Evolutionary conservation across 1,140 invertebrate genomes (phyloP).

Genomic region (Calosoma granatense): DNA sequence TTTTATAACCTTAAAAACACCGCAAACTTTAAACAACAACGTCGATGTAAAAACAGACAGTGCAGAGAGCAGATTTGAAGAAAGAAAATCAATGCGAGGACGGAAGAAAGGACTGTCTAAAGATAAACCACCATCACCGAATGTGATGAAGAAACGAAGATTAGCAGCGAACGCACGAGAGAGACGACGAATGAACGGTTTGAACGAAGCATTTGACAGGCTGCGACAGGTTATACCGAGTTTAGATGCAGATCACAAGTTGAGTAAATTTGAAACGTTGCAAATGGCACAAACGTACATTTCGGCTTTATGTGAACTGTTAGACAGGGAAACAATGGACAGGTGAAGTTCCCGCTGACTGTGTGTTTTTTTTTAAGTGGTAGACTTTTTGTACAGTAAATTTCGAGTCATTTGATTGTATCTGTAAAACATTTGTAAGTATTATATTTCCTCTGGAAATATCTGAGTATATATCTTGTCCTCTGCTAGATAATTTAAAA

Average conservation of each 20-base stretch:
- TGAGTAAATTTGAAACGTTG: constrained; percentile 80
- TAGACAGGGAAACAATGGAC: constrained; percentile 25
- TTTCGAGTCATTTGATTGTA: neutral
- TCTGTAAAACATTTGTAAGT: neutral
- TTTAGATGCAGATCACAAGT: constrained; percentile 63
- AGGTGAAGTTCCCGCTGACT: neutral
- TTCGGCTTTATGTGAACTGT: constrained; percentile 55
- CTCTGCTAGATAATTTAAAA: no score
- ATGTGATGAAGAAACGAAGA: constrained; percentile 49
- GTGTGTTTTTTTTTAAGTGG: neutral
- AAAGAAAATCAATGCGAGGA: constrained; percentile 11
- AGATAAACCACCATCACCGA: constrained; percentile 41
- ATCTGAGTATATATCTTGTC: neutral
- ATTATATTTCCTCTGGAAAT: neutral
- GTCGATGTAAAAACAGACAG: neutral
- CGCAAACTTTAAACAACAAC: neutral
- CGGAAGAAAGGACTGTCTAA: constrained; percentile 17
- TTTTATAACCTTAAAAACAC: neutral
- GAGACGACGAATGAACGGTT: constrained; percentile 67
- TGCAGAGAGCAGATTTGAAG: neutral
- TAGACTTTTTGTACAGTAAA: neutral
- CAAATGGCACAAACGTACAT: constrained; percentile 87
- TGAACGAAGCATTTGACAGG: constrained; percentile 71
- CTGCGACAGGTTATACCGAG: constrained; percentile 70
- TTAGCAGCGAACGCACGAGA: constrained; percentile 70